Evolutionary conservation across 2,113 vertebrate genomes (phyloP).

Genomic region (Hyla sarda): DNA sequence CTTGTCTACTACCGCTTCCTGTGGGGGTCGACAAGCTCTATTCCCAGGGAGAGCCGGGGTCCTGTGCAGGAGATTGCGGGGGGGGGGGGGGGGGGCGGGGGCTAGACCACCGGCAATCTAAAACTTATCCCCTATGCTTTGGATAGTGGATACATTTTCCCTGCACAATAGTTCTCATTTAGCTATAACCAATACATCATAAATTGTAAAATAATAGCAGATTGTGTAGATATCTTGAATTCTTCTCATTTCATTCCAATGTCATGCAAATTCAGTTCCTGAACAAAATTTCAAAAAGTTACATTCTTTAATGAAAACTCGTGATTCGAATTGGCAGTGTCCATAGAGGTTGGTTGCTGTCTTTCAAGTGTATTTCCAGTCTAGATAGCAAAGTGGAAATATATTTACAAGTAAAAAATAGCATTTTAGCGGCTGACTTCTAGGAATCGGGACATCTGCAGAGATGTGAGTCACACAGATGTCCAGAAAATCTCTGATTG

Average conservation of each 20-base stretch:
- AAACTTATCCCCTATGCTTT: no score
- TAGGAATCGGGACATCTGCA: slow-evolving; percentile 27
- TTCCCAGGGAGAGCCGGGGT: no score
- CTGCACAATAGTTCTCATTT: no score
- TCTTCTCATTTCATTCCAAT: not conserved
- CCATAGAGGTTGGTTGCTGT: not conserved
- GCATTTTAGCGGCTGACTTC: slow-evolving; percentile 28
- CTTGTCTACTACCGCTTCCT: no score
- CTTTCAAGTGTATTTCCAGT: not conserved
- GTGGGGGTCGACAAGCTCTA: no score
- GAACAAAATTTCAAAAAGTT: not conserved
- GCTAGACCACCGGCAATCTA: no score
- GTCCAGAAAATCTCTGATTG: slow-evolving; percentile 14
- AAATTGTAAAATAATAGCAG: not conserved
- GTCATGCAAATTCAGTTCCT: not conserved
- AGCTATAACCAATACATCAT: not conserved
- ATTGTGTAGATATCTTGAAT: not conserved
- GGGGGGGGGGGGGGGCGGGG: no score
- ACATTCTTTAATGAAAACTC: not conserved
- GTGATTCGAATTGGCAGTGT: not conserved
- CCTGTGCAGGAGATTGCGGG: no score
- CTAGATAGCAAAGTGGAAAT: slow-evolving; percentile 1
- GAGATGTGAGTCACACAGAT: slow-evolving; percentile 30
- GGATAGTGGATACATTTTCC: no score
- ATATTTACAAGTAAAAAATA: not conserved